phyloP scores from a whole-genome alignment of 2,113 vertebrate species.

The Illadopsis cleaveri region DNA sequence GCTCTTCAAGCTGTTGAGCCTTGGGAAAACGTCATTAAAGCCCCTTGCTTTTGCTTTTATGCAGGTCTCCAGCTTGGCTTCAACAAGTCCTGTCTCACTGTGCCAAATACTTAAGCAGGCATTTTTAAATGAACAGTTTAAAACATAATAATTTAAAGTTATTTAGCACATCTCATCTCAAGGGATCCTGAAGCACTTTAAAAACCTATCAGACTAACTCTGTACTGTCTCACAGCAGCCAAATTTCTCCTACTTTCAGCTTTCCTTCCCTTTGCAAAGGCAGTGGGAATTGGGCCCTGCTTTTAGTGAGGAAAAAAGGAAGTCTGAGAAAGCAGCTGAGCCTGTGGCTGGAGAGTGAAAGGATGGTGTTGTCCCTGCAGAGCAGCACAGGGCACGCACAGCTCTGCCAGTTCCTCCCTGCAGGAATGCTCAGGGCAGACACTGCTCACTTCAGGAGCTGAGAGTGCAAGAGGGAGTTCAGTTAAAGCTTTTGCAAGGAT shows the following conservation, averaged over 20 bases:
- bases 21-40: conserved; percentile 28
- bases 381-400: not conserved
- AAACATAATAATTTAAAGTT: not conserved
- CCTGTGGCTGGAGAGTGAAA: not conserved
- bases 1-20: not conserved
- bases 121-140: conserved; percentile 39
- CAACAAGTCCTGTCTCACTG: not conserved
- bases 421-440: not conserved
- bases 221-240: rapidly evolving
- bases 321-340: not conserved
- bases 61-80: not conserved
- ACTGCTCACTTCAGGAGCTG: not conserved
- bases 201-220: not conserved
- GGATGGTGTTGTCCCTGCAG: not conserved
- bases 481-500: not conserved
- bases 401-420: not conserved
- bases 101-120: conserved; percentile 19
- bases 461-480: not conserved
- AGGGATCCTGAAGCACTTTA: not conserved
- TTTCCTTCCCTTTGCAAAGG: not conserved
- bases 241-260: not conserved
- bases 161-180: not conserved
- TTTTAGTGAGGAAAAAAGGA: not conserved
- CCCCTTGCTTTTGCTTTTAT: not conserved
- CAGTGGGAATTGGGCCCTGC: not conserved